Base-by-base conservation (phyloP, 2,113 vertebrate species). In the Nothoprocta perdicaria region DNA sequence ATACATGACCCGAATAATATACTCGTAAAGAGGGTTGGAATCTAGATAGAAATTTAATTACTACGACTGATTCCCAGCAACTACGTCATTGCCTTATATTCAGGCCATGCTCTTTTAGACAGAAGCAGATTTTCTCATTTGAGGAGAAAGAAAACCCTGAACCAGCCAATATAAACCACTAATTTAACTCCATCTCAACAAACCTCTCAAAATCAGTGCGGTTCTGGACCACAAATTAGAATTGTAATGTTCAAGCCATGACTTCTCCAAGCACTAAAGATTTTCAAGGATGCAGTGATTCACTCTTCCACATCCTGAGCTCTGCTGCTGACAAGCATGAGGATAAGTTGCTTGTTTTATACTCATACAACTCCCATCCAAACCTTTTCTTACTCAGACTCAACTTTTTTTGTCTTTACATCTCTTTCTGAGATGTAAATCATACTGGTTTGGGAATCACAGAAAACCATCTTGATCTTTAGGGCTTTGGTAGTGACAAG, bases 401-500 rank as follows among this genome's bases (percentile, higher is more conserved):
- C 14, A 27, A 29, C 19, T 48, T 45, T 14, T 14, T 29, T 22
- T 77, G n/a, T 26, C 18, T 15, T 76, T 33, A 52, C 24, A 29
- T 62, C 22, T 11, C 19, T 21, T 35, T 38, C 14, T 61, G 33
- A 62, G 12, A 7, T 62, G 18, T 21, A 61, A 61, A 10, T 45
- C n/a, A 27, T 16, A 23, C 19, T 38, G n/a, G 33, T 38, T 48
- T 50, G 45, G n/a, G 33, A 78, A 63, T 17, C 7, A 5, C 15
- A 29, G 63, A 1, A 10, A n/a, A 12, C 24, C 4, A 38, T 40
- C 55, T 27, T 10, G 24, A 35, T n/a, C 53, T 7, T 43, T 7
- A 45, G 31, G 62, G n/a, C 18, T 2, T 6, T 3, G n/a, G 24
- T 15, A 33, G 57, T 11, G 27, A 15, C 1, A 1, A 35, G 41